Evolutionary conservation across 2,888 invertebrate genomes (phyloP).

Genomic region (Protophormia terraenovae): DNA sequence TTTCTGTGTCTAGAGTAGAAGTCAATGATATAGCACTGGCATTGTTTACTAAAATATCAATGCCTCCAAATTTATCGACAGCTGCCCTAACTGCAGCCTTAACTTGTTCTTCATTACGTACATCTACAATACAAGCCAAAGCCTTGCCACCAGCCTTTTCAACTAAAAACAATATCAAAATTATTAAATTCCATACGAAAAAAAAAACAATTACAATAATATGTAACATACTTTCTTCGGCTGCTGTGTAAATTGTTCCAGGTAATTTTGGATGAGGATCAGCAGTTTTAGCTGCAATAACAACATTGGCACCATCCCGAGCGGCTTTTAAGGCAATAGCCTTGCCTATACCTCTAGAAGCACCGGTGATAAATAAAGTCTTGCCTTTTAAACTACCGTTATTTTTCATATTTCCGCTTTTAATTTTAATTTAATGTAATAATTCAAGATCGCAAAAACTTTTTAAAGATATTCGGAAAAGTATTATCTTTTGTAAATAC

Average conservation of each 20-base stretch:
- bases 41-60: slow-evolving; percentile 97
- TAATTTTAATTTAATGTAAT: background rate
- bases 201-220: background rate
- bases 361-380: slow-evolving; percentile 97
- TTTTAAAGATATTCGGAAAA: background rate
- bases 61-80: slow-evolving; percentile 92
- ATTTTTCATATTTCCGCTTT: slow-evolving; percentile 34
- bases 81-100: slow-evolving; percentile 85
- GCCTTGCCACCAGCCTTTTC: slow-evolving; percentile 90
- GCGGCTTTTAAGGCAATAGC: slow-evolving; percentile 96
- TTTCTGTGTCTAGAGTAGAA: slow-evolving; percentile 91
- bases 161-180: slow-evolving; percentile 82
- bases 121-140: slow-evolving; percentile 90
- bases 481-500: background rate
- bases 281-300: slow-evolving; percentile 94
- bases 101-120: slow-evolving; percentile 88
- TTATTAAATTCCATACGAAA: background rate
- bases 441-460: background rate
- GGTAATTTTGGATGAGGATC: slow-evolving; percentile 85
- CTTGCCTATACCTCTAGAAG: slow-evolving; percentile 96
- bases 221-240: slow-evolving; percentile 86
- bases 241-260: slow-evolving; percentile 92
- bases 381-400: slow-evolving; percentile 87
- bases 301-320: slow-evolving; percentile 91
- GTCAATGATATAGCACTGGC: slow-evolving; percentile 96